Base-by-base conservation (phyloP, 2,888 invertebrate species). In the Drosophila prostipennis region DNA sequence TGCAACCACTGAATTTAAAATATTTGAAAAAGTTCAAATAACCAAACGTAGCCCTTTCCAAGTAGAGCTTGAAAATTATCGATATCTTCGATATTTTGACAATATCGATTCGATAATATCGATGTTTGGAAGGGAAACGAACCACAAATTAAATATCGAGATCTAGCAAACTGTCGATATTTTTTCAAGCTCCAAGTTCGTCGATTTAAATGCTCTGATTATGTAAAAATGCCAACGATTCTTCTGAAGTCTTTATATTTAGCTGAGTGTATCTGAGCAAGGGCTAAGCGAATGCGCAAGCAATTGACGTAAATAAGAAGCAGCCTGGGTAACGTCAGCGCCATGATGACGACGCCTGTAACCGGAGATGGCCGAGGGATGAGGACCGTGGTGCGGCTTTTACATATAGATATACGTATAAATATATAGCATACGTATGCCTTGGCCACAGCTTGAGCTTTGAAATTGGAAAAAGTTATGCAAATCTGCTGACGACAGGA, bases 391-490 rank as follows among this genome's bases (percentile, higher is more conserved):
- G 58, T 46, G 42, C 34, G 56, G 43, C 45, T 36, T 55, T n/a
- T 53, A n/a, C 32, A 58, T 54, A 61, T 60, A 68, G n/a, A 43
- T 63, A 61, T 19, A 46, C 23, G 11, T 37, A 34, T 16, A 23
- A 42, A 10, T 59, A 26, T 36, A 49, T 63, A 29, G 23, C 52
- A 61, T 83, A 77, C 81, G 77, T 73, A 81, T 81, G 76, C 76
- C 82, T 64, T 61, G 87, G 82, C 78, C 87, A 84, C 84, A 84
- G 84, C 85, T 87, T 84, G 84, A 87, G 86, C 83, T 80, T 82
- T 85, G 69, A 84, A 84, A 84, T 84, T 87, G 87, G 87, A 84
- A 84, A 84, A 84, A 84, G 87, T 84, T 84, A 84, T 84, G 84
- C 87, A 84, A 84, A 84, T 84, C 80, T 76, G 74, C 51, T 65